Evolutionary conservation across 2,888 invertebrate genomes (phyloP).

Genomic region (Catocala sponsa): DNA sequence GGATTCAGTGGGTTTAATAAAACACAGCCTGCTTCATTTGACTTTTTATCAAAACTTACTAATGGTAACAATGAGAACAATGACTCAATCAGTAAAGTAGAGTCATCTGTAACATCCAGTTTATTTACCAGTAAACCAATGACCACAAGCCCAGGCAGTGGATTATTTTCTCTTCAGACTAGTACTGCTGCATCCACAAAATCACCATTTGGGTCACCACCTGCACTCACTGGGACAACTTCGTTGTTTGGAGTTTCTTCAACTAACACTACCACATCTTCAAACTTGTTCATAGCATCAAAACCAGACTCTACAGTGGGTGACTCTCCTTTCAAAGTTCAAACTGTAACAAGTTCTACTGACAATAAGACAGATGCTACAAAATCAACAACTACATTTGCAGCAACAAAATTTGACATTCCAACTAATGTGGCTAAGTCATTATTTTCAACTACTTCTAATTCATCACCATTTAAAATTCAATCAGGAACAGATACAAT

Average conservation of each 20-base stretch:
- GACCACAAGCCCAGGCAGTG: conserved; percentile 53
- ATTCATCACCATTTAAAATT: conserved; percentile 62
- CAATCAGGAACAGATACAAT: conserved; percentile 55
- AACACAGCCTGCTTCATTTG: conserved; percentile 85
- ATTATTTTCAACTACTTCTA: conserved; percentile 62
- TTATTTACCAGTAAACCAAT: conserved; percentile 63
- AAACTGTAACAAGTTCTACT: conserved; percentile 58
- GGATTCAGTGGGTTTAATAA: conserved; percentile 91
- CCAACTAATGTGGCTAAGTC: conserved; percentile 60
- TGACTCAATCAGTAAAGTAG: conserved; percentile 54
- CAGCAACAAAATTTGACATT: conserved; percentile 67
- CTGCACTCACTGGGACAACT: conserved; percentile 29
- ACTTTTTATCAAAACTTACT: conserved; percentile 88
- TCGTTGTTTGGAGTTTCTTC: conserved; percentile 44
- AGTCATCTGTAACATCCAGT: conserved; percentile 60
- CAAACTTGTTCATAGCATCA: conserved; percentile 64
- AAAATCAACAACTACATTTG: conserved; percentile 53
- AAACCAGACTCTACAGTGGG: conserved; percentile 69
- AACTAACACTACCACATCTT: conserved; percentile 46
- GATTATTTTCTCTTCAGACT: conserved; percentile 65
- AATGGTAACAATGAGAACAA: conserved; percentile 80
- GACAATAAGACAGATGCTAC: conserved; percentile 58
- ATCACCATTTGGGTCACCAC: conserved; percentile 61
- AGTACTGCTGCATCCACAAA: conserved; percentile 51
- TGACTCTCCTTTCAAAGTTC: conserved; percentile 71